These are phyloP conservation scores for Nomia melanderi DNA, from an alignment of 1,140 invertebrate genomes.

Conservation along the genomic window DNA sequence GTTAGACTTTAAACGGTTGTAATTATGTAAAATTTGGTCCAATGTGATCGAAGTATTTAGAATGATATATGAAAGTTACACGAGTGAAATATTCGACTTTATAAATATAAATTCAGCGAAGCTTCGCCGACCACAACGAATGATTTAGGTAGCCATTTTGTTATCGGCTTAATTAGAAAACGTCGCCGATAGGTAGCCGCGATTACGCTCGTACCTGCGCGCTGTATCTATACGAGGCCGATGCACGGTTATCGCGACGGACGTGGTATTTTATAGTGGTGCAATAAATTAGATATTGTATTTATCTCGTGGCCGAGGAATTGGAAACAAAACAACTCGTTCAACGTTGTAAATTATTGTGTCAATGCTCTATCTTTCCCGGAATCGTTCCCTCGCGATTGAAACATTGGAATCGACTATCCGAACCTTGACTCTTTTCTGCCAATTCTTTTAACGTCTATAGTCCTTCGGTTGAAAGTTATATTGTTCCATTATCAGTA, in stretches of 20 bases:
- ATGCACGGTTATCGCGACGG: slow-evolving; percentile 30
- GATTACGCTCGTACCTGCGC: not conserved
- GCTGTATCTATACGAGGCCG: slow-evolving; percentile 17
- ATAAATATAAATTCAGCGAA: too few species aligned
- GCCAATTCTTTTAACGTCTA: too few species aligned
- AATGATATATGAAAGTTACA: too few species aligned
- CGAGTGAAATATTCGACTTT: too few species aligned
- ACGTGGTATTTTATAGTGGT: slow-evolving; percentile 45
- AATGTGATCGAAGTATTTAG: too few species aligned
- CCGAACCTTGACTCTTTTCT: too few species aligned
- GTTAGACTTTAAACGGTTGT: too few species aligned
- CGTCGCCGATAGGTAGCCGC: not conserved
- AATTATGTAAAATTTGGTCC: too few species aligned
- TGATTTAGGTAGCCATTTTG: not conserved
- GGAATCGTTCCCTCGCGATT: not conserved
- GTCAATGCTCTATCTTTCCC: slow-evolving; percentile 27
- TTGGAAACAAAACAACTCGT: slow-evolving; percentile 30
- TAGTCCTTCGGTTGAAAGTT: too few species aligned
- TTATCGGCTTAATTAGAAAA: not conserved
- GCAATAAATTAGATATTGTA: slow-evolving; percentile 48
- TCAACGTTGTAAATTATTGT: slow-evolving; percentile 40
- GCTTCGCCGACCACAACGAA: too few species aligned
- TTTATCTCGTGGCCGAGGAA: slow-evolving; percentile 38
- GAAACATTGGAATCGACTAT: not conserved
- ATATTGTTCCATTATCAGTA: too few species aligned